phyloP scores from a whole-genome alignment of 2,113 vertebrate genomes.

The Tragulus kanchil region DNA sequence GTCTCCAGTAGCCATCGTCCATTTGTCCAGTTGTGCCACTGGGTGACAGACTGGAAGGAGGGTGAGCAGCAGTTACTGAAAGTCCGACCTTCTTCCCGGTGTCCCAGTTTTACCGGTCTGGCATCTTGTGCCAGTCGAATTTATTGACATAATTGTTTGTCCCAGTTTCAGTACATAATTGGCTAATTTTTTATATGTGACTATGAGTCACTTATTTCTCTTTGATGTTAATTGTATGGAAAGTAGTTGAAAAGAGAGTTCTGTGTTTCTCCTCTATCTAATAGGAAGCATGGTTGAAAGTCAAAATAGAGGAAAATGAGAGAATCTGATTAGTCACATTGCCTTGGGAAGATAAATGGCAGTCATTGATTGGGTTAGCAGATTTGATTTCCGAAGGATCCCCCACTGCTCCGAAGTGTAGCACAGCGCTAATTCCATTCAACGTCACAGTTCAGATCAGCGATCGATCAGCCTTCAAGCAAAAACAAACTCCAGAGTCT shows the following conservation, averaged over 20 bases:
- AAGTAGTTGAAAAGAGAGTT: constrained; percentile 55
- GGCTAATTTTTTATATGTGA: constrained; percentile 79
- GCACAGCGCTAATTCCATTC: neutral
- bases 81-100: constrained; percentile 20
- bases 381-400: constrained; percentile 52
- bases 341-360: constrained; percentile 66
- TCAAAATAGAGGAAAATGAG: constrained; percentile 59
- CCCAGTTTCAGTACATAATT: constrained; percentile 73
- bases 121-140: constrained; percentile 62
- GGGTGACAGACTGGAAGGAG: constrained; percentile 19
- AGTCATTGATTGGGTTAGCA: constrained; percentile 46
- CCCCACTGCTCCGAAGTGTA: neutral
- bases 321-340: constrained; percentile 74
- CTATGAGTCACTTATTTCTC: constrained; percentile 69
- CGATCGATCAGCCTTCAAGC: neutral
- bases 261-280: constrained; percentile 51
- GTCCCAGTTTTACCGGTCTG: constrained; percentile 18
- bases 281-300: constrained; percentile 54
- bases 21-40: constrained; percentile 39
- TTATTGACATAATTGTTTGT: constrained; percentile 77
- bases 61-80: neutral
- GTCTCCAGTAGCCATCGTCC: constrained; percentile 1
- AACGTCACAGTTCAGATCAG: neutral
- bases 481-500: neutral
- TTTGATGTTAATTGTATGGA: constrained; percentile 72